phyloP scores from a whole-genome alignment of 53 echinoderm and acorn worm genomes.

The Zoroaster sp. region DNA sequence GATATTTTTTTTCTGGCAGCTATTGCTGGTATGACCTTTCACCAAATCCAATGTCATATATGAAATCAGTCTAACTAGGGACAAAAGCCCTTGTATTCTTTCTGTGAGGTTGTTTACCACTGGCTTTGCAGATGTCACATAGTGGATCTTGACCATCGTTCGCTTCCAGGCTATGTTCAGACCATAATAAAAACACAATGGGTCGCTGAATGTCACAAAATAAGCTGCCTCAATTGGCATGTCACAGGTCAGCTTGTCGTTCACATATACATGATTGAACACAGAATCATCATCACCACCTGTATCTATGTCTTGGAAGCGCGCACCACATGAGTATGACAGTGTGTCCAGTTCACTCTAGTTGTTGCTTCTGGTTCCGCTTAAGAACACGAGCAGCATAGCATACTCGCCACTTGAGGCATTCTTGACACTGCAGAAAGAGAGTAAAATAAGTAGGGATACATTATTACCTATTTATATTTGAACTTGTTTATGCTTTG shows the following conservation, averaged over 20 bases:
- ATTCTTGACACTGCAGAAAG: conserved; percentile 52
- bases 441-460: background rate
- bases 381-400: conserved; percentile 48
- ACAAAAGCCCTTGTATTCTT: too few relatives aligned
- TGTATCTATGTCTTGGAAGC: conserved; percentile 34
- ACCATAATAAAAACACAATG: conserved; percentile 62
- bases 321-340: conserved; percentile 35
- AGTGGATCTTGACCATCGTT: too few relatives aligned
- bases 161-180: too few relatives aligned
- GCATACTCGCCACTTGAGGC: conserved; percentile 54
- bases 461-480: background rate
- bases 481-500: background rate
- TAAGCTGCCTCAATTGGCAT: conserved; percentile 36
- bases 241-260: conserved; percentile 58
- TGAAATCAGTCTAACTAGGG: too few relatives aligned
- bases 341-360: conserved; percentile 39
- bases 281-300: conserved; percentile 29
- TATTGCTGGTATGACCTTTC: too few relatives aligned
- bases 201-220: conserved; percentile 54
- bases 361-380: conserved; percentile 12
- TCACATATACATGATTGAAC: conserved; percentile 41
- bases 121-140: too few relatives aligned
- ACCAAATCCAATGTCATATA: too few relatives aligned
- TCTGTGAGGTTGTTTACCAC: too few relatives aligned
- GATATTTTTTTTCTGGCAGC: background rate